Base-by-base conservation (phyloP, 2,888 invertebrate genomes). In the Diploptera punctata region DNA sequence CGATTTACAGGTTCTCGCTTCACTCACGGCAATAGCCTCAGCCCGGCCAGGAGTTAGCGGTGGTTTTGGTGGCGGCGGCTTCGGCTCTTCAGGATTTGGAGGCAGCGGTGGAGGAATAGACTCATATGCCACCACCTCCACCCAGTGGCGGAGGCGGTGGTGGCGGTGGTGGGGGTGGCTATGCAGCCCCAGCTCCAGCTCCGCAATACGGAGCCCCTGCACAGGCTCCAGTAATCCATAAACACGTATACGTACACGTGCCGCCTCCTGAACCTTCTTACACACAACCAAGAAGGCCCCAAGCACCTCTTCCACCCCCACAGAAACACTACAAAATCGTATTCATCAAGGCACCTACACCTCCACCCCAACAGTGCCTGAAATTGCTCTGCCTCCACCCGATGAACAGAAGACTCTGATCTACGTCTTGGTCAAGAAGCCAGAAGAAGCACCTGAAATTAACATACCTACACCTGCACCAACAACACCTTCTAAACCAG, bases 191-290 rank as follows among this genome's bases (percentile, higher is more conserved):
- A n/a, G 92, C 19, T 88, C 91, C 7, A 60, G 75, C 87, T 0
- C 87, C 89, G 2, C 88, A 88, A 77, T 92, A 68, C 75, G 76
- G 68, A 74, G 78, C 29, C 77, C 92, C 93, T 0, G 85, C 87
- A 75, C 91, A 90, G 79, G 90, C 90, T 73, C 92, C 93, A 70
- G 91, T 93, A 49, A 89, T 95, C 68, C 95, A 95, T 83, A 95
- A 95, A 81, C 95, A 95, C 81, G 94, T 95, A 16, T 95, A 95
- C 84, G 94, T 95, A 19, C 95, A 95, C 82, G 94, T 95, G 19
- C 94, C 95, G 65, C 95, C 94, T 71, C 94, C 94, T 79, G 94
- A 95, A 82, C 82, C 83, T 2, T 91, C 91, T 33, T 94, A 94
- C 79, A 87, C 90, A 80, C 89, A 88, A 44, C 87, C 89, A 21